These are phyloP conservation scores for Chouioia cunea DNA, from an alignment of 2,888 invertebrate genomes.

Conservation along the genomic window DNA sequence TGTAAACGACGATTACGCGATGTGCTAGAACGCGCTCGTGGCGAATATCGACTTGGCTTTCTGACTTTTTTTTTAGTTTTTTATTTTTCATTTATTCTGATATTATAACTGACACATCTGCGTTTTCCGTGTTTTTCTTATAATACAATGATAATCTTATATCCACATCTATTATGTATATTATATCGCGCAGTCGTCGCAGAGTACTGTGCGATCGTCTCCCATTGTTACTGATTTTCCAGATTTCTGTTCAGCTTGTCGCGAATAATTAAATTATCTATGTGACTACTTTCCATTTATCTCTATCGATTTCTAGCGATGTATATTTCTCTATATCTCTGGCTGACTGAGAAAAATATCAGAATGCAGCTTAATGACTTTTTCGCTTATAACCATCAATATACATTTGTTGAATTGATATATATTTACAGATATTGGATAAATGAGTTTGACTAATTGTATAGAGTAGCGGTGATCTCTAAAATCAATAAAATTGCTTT, in stretches of 20 bases:
- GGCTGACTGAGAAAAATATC: constrained; percentile 46
- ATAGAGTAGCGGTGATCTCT: constrained; percentile 11
- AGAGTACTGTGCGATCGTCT: constrained; percentile 48
- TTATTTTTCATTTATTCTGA: constrained; percentile 15
- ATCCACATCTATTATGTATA: constrained; percentile 52
- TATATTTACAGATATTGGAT: constrained; percentile 42
- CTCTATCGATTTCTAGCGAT: constrained; percentile 27
- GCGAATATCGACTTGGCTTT: constrained; percentile 52
- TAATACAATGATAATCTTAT: constrained; percentile 50
- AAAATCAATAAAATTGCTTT: constrained; percentile 42
- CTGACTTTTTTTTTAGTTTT: constrained; percentile 21
- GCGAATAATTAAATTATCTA: constrained; percentile 46
- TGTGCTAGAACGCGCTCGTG: constrained; percentile 44
- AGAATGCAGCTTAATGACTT: constrained; percentile 38
- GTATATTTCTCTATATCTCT: constrained; percentile 36
- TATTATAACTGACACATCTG: constrained; percentile 47
- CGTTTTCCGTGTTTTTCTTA: constrained; percentile 42
- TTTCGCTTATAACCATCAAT: constrained; percentile 35
- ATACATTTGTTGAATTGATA: constrained; percentile 35
- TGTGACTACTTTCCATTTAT: neutral
- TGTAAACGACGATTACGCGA: constrained; percentile 31
- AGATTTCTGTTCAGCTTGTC: constrained; percentile 35
- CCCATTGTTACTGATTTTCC: constrained; percentile 43
- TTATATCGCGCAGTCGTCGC: constrained; percentile 29
- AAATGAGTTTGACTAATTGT: constrained; percentile 32